These are phyloP conservation scores for Coracias cyanogaster DNA, from an alignment of 2,797 vertebrate species.

Conservation along the genomic window DNA sequence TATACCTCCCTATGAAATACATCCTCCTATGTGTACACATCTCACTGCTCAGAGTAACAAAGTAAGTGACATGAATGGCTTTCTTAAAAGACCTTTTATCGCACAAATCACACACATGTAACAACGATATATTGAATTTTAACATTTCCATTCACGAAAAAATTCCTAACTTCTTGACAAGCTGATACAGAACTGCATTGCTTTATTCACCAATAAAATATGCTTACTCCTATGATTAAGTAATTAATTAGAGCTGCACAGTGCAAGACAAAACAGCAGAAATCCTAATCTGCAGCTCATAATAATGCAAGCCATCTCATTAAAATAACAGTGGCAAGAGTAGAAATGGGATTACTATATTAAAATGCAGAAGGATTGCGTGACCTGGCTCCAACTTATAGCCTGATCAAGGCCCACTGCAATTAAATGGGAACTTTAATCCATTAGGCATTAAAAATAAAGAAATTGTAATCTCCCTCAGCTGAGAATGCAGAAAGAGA, in stretches of 20 bases:
- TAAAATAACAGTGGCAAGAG: constrained; percentile 12
- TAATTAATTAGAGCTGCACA: constrained; percentile 27
- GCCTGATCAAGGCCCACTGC: constrained; percentile 38
- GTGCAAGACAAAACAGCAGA: neutral
- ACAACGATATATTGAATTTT: neutral
- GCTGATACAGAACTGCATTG: neutral
- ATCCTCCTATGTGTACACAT: neutral
- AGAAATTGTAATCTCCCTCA: constrained; percentile 35
- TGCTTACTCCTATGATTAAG: neutral
- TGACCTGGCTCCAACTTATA: neutral
- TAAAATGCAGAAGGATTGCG: constrained; percentile 18
- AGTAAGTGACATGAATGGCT: neutral
- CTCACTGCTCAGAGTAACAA: neutral
- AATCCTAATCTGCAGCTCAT: neutral
- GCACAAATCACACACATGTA: neutral
- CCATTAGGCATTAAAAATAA: constrained; percentile 49
- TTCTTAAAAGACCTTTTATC: constrained; percentile 1
- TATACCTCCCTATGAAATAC: neutral
- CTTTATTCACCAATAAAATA: neutral
- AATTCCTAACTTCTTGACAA: neutral
- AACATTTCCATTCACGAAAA: neutral
- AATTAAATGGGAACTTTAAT: constrained; percentile 50
- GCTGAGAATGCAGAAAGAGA: constrained; percentile 28
- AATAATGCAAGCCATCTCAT: constrained; percentile 6
- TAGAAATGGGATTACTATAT: neutral